A percentile compares a stretch with the other conserved stretches of the same genome.
phyloP scores from a whole-genome alignment of 2,797 vertebrate genomes.

The Antennarius maculatus region DNA sequence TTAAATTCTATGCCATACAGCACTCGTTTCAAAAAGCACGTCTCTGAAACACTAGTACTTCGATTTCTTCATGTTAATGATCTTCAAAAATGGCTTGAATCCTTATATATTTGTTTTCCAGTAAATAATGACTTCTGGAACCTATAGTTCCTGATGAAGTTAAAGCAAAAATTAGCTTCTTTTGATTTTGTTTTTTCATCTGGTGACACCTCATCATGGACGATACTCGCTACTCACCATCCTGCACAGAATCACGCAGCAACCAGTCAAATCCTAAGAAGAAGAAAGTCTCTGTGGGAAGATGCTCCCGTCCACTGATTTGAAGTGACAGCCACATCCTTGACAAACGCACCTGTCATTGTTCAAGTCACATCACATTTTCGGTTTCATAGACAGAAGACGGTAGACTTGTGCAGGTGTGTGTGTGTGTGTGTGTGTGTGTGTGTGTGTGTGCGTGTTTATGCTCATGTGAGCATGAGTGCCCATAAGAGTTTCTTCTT shows the following conservation, averaged over 20 bases:
- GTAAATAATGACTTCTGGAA: slow-evolving; percentile 37
- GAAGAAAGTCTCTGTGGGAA: slow-evolving; percentile 69
- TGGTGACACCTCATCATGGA: slow-evolving; percentile 8
- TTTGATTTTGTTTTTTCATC: slow-evolving; percentile 2
- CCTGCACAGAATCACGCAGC: slow-evolving; percentile 55
- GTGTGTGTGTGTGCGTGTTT: slow-evolving; percentile 47
- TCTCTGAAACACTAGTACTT: slow-evolving; percentile 60
- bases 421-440: slow-evolving; percentile 40
- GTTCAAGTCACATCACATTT: slow-evolving; percentile 83
- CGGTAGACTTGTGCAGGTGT: slow-evolving; percentile 56
- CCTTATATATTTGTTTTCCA: slow-evolving; percentile 40
- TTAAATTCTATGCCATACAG: slow-evolving; percentile 58
- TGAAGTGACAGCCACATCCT: slow-evolving; percentile 82
- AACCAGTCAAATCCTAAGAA: slow-evolving; percentile 66
- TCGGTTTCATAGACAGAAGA: slow-evolving; percentile 67
- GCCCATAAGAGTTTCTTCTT: slow-evolving; percentile 56
- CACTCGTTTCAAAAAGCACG: slow-evolving; percentile 47
- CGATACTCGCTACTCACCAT: slow-evolving; percentile 66
- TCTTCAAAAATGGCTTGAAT: slow-evolving; percentile 63
- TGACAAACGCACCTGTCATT: slow-evolving; percentile 85
- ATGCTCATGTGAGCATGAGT: slow-evolving; percentile 59
- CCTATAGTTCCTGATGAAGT: slow-evolving; percentile 41
- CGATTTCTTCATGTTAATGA: slow-evolving; percentile 61
- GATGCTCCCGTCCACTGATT: slow-evolving; percentile 73
- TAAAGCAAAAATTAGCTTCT: slow-evolving; percentile 31